Percentiles rank a stretch among this genome's conserved stretches.
Conservation (phyloP, 2,888 invertebrate species). For the Noctua comes region DNA sequence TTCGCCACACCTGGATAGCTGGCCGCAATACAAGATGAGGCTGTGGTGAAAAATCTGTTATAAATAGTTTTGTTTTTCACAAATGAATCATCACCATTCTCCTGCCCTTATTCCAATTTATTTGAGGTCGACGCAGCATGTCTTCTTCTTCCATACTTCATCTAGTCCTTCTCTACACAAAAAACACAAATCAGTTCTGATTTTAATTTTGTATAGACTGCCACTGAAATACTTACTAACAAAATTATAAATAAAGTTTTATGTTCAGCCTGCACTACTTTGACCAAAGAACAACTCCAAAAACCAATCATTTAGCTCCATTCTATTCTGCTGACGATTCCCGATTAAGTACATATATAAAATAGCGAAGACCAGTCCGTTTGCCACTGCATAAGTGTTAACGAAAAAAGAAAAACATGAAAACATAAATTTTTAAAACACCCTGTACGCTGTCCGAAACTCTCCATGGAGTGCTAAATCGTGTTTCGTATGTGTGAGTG, state of each 20-base stretch:
- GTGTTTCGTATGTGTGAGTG: conserved; percentile 82
- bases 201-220: neutral
- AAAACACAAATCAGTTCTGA: neutral
- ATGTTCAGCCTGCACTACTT: neutral
- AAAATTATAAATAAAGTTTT: neutral
- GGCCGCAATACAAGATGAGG: conserved; percentile 3
- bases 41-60: neutral
- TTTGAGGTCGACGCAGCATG: no score
- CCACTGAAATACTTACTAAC: neutral
- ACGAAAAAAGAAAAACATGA: neutral
- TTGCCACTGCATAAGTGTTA: no score
- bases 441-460: conserved; percentile 82
- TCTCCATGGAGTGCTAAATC: conserved; percentile 88
- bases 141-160: no score
- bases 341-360: neutral
- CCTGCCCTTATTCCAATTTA: no score
- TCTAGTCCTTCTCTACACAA: no score
- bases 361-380: no score
- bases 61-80: neutral
- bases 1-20: conserved; percentile 12
- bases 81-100: no score
- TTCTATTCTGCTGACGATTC: neutral
- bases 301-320: neutral
- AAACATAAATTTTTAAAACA: conserved; percentile 61
- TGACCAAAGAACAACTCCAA: neutral